Percentiles rank a stretch among this genome's conserved stretches.
Evolutionary conservation across 2,888 invertebrate species (phyloP).

Genomic region (Watsonalla binaria): DNA sequence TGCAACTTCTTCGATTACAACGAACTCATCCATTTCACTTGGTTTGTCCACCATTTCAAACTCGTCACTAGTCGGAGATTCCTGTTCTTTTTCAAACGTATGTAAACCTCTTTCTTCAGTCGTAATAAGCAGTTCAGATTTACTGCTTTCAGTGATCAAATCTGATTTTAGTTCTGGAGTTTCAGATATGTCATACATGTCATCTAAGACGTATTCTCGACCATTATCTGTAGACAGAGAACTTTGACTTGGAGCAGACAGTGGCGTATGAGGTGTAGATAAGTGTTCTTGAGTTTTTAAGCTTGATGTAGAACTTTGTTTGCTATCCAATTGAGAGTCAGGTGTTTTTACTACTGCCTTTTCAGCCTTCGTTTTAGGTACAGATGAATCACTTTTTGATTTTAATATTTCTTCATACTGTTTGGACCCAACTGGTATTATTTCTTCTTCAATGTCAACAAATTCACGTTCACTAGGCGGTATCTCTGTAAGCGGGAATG

Average conservation of each 20-base stretch:
- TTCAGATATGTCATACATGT: slow-evolving; percentile 78
- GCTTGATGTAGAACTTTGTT: slow-evolving; percentile 79
- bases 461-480: slow-evolving; percentile 73
- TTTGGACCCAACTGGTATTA: slow-evolving; percentile 60
- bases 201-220: slow-evolving; percentile 80
- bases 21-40: slow-evolving; percentile 91
- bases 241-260: slow-evolving; percentile 81
- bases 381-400: slow-evolving; percentile 72
- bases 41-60: slow-evolving; percentile 93
- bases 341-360: slow-evolving; percentile 61
- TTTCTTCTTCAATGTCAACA: slow-evolving; percentile 68
- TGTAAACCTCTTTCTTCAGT: slow-evolving; percentile 79
- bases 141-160: slow-evolving; percentile 62
- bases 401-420: slow-evolving; percentile 74
- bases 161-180: slow-evolving; percentile 79
- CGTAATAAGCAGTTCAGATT: slow-evolving; percentile 79
- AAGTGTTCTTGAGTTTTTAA: slow-evolving; percentile 74
- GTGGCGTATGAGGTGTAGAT: slow-evolving; percentile 80
- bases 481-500: slow-evolving; percentile 65
- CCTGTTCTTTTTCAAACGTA: slow-evolving; percentile 77
- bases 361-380: slow-evolving; percentile 70
- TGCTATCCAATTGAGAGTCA: slow-evolving; percentile 67
- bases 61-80: slow-evolving; percentile 90
- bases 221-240: slow-evolving; percentile 83
- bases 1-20: slow-evolving; percentile 92